Evolutionary conservation across 2,113 vertebrate species (phyloP).

Genomic region (Sinocyclocheilus rhinocerous): DNA sequence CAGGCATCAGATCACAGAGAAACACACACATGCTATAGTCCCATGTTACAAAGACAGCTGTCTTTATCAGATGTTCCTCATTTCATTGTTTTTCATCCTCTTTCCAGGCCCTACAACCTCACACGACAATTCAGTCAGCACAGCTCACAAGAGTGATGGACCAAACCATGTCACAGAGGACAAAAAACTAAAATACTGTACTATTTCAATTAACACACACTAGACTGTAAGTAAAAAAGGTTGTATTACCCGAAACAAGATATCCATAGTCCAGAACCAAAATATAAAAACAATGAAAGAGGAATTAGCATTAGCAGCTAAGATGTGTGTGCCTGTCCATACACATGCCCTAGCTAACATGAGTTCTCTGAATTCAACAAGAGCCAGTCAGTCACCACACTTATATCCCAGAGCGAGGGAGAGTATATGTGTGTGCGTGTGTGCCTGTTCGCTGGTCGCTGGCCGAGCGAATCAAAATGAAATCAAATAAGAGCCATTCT

Average conservation of each 20-base stretch:
- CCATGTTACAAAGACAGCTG: constrained; percentile 45
- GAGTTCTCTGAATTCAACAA: constrained; percentile 28
- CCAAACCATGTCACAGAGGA: not conserved
- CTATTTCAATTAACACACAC: not conserved
- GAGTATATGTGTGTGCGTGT: constrained; percentile 25
- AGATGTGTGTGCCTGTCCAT: constrained; percentile 16
- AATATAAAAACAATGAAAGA: not conserved
- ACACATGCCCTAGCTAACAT: not conserved
- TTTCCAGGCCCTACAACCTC: constrained; percentile 11
- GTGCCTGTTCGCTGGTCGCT: too few relatives aligned
- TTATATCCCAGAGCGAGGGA: constrained; percentile 39
- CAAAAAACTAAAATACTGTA: too few relatives aligned
- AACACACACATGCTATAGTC: constrained; percentile 34
- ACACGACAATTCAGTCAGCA: not conserved
- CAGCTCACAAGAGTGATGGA: not conserved
- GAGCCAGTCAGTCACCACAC: constrained; percentile 4
- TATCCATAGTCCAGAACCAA: constrained; percentile 66
- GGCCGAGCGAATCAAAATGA: too few relatives aligned
- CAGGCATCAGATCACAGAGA: constrained; percentile 38
- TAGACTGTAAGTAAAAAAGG: not conserved
- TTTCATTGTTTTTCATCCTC: constrained; percentile 29
- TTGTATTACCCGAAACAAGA: constrained; percentile 71
- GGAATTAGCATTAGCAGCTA: constrained; percentile 6
- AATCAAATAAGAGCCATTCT: constrained; percentile 66
- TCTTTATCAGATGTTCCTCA: constrained; percentile 48